Base-by-base conservation (phyloP, 35 echinoderm and acorn worm species). In the Apostichopus japonicus region DNA sequence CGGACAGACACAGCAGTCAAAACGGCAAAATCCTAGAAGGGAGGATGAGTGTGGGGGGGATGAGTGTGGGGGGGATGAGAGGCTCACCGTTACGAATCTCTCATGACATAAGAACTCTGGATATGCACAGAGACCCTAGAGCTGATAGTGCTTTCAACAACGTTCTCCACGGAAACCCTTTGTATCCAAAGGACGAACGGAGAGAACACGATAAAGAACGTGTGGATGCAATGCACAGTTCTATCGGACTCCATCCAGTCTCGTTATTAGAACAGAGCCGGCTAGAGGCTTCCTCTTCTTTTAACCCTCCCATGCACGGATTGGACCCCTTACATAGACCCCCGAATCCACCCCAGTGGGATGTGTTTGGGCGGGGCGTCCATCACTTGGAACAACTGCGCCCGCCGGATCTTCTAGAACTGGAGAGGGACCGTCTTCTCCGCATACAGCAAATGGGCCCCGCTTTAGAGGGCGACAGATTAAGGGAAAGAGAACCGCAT, bases 81-180 rank as follows among this genome's bases (percentile, higher is more conserved):
- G 55, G 13, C 76, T 91, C 90, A n/a, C 90, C 90, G 11, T 55
- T 58, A 7, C 53, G 90, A 6, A 52, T 91, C 8, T 54, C 90
- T 16, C 90, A 91, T 24, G 90, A 91, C 72, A 58, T 91, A 23
- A 52, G 90, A 56, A 77, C 90, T 78, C 90, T 79, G 7, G 77
- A 91, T 19, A 79, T 79, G 52, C 90, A 91, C 79, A 16, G 90
- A 23, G 90, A 91, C 55, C 90, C 90, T n/a, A 79, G 90, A 63
- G 72, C 80, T 54, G 96, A 97, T 23, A 97, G 96, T 92, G 96
- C 96, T 73, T 97, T 97, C 73, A 97, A 94, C 77, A 97, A 97
- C 91, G 96, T 95, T 56, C 77, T 95, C 79, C 96, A 97, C 73
- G 78, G 52, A 56, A 33, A 93, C 84, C 63, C 94, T 52, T 54